These are phyloP conservation scores for Calyptomena viridis DNA, from an alignment of 2,113 vertebrate genomes.

Conservation along the genomic window DNA sequence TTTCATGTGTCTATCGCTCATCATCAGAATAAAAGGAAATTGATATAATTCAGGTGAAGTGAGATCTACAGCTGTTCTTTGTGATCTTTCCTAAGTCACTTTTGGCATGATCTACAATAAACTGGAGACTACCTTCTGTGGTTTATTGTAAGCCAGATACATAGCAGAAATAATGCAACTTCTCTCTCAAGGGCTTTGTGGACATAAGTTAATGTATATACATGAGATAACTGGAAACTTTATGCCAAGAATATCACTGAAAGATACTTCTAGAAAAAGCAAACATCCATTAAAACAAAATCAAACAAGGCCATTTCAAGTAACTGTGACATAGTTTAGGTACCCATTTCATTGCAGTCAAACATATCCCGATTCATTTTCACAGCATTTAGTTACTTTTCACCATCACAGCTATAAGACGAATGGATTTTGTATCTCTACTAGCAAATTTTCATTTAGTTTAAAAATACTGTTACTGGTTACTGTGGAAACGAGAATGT, in stretches of 20 bases:
- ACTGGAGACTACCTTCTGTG: not conserved
- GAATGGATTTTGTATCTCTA: not conserved
- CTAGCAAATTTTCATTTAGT: not conserved
- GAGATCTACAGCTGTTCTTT: not conserved
- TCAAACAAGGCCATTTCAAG: not conserved
- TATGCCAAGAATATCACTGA: not conserved
- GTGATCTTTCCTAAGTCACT: not conserved
- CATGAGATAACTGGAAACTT: not conserved
- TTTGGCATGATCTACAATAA: not conserved
- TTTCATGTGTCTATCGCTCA: not conserved
- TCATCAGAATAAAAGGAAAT: not conserved
- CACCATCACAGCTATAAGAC: not conserved
- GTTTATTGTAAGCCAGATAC: not conserved
- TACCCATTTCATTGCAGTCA: not conserved
- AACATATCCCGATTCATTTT: not conserved
- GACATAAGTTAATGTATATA: not conserved
- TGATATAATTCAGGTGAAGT: not conserved
- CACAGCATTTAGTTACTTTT: not conserved
- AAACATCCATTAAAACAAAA: not conserved
- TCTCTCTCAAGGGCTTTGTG: not conserved
- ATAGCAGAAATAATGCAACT: not conserved
- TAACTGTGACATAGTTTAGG: not conserved
- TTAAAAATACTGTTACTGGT: not conserved
- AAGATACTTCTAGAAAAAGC: not conserved
- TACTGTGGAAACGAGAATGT: not conserved